Evolutionary conservation across 2,888 invertebrate species (phyloP), one percentile per base, ranked within the genome.

Genomic region (Phengaris alcon): DNA sequence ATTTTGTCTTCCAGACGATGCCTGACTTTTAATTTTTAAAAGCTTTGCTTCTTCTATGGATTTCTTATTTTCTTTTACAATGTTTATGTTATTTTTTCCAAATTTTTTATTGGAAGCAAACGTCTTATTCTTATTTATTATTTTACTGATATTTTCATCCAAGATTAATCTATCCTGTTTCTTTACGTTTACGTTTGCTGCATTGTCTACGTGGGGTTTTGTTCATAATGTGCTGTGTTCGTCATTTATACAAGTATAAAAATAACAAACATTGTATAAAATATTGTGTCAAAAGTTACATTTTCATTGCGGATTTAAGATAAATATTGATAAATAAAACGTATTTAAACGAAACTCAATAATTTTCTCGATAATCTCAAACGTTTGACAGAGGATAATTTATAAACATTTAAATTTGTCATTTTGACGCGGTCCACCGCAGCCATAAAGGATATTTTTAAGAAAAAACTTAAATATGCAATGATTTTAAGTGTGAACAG

Each of bases 401-500:
- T 72, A 72, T 52, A 54, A 72, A 54, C 72, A 72, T 52, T 72
- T 52, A 72, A 70, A 72, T 72, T 72, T 72, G 74, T 75, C 72
- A 73, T 68, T 74, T 74, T 75, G 74, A 77, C 72, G 44, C 54
- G 35, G 8, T 54, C 52, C 35, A 52, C 52, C 54, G 52, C 70
- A 22, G 12, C 15, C 15, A 72, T 76, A 76, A 68, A 74, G 68
- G 46, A 44, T 73, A 35, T 75, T 75, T 77, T 57, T 68, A 69
- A 35, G 59, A 64, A 52, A 73, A 55, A 73, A 59, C 51, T 76
- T 75, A 55, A 74, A 74, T 69, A 76, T 35, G 70, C 48, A 73
- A 77, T 78, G 73, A 80, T 72, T 73, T 55, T 55, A 64, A 76
- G 74, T 74, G 75, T 46, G 46, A 74, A 77, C 73, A 74, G 54